These are phyloP conservation scores for Ascaphus truei DNA, from an alignment of 2,113 vertebrate genomes.

Conservation along the genomic window DNA sequence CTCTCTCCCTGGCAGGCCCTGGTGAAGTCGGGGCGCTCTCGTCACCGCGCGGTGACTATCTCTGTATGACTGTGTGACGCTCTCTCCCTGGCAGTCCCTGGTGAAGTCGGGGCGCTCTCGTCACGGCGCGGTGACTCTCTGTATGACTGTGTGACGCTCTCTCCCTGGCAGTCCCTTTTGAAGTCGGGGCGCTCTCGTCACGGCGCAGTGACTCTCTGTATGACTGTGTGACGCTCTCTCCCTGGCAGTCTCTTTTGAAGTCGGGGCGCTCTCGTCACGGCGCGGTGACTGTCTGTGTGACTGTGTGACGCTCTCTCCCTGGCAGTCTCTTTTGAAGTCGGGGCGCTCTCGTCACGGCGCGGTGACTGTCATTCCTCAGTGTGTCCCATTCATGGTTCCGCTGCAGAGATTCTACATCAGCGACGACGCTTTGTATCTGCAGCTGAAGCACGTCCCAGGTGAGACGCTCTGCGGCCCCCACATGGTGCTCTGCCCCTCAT, in stretches of 20 bases:
- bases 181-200: constrained; percentile 10
- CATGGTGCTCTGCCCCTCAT: not conserved
- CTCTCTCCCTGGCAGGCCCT: constrained; percentile 89
- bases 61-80: too few relatives aligned
- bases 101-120: constrained; percentile 15
- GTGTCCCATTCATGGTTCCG: constrained; percentile 91
- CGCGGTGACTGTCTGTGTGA: constrained; percentile 71
- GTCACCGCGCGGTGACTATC: too few relatives aligned
- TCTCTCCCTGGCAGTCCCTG: not conserved
- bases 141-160: too few relatives aligned
- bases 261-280: constrained; percentile 6
- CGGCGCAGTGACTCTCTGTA: constrained; percentile 66
- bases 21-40: too few relatives aligned
- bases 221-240: too few relatives aligned
- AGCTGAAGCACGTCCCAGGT: constrained; percentile 89
- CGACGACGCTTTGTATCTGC: constrained; percentile 89
- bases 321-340: constrained; percentile 8
- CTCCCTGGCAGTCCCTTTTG: not conserved
- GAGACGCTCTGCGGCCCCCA: constrained; percentile 30
- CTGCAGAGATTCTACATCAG: constrained; percentile 86
- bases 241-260: constrained; percentile 3
- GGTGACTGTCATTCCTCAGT: constrained; percentile 87
- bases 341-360: constrained; percentile 1
- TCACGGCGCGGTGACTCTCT: constrained; percentile 62
- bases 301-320: too few relatives aligned